phyloP scores from a whole-genome alignment of 2,888 invertebrate genomes.

The Diloba caeruleocephala region DNA sequence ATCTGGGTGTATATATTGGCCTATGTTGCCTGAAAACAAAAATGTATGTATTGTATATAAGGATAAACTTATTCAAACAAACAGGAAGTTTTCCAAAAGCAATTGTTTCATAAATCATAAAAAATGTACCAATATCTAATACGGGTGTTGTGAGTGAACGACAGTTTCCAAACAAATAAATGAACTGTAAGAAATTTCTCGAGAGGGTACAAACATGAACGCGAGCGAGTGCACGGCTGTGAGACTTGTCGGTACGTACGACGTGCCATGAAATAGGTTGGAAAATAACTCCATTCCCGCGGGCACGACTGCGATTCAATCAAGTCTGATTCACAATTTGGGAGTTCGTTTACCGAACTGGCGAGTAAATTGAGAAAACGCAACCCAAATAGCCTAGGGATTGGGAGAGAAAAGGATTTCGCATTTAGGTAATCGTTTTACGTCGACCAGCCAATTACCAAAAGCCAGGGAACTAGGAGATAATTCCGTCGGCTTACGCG shows the following conservation, averaged over 20 bases:
- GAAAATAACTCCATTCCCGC: constrained; percentile 86
- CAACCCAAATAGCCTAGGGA: constrained; percentile 73
- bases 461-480: constrained; percentile 53
- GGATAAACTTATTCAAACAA: constrained; percentile 29
- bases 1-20: no score
- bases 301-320: constrained; percentile 86
- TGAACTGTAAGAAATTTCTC: constrained; percentile 85
- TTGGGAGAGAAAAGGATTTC: constrained; percentile 64
- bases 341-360: constrained; percentile 85
- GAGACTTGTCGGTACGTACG: constrained; percentile 67
- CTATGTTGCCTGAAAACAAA: no score
- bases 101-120: constrained; percentile 65
- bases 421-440: constrained; percentile 67
- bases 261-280: constrained; percentile 84
- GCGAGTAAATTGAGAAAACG: constrained; percentile 73
- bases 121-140: constrained; percentile 67
- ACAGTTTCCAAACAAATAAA: constrained; percentile 82
- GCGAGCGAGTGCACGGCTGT: constrained; percentile 65
- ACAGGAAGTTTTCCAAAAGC: constrained; percentile 45
- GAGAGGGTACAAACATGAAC: constrained; percentile 79
- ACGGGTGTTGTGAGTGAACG: constrained; percentile 72
- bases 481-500: constrained; percentile 40
- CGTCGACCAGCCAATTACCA: constrained; percentile 64
- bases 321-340: constrained; percentile 86
- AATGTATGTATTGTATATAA: no score